A percentile compares a stretch with the other conserved stretches of the same genome.
Conservation (phyloP, 2,113 vertebrate genomes). For the Condylura cristata region DNA sequence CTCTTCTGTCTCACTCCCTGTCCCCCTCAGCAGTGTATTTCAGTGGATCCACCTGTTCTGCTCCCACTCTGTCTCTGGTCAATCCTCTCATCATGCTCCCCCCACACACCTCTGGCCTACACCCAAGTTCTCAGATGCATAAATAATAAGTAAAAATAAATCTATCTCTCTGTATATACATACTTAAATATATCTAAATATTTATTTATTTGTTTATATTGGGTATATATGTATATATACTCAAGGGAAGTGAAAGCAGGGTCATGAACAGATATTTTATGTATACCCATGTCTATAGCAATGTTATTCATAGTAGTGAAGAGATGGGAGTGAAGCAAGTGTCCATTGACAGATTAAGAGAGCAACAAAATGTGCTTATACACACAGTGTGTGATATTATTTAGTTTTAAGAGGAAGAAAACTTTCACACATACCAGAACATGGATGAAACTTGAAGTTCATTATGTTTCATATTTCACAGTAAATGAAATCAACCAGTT, state of each 20-base stretch:
- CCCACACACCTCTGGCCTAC: too few relatives aligned
- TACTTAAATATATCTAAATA: too few relatives aligned
- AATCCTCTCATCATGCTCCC: too few relatives aligned
- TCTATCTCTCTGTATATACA: too few relatives aligned
- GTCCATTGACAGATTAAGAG: background rate
- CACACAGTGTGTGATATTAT: background rate
- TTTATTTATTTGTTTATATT: too few relatives aligned
- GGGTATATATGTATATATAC: too few relatives aligned
- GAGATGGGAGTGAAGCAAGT: background rate
- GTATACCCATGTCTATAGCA: background rate
- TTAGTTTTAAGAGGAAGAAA: background rate
- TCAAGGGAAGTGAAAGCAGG: background rate
- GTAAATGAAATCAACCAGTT: background rate
- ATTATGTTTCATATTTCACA: background rate
- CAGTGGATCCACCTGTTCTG: too few relatives aligned
- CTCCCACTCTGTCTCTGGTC: too few relatives aligned
- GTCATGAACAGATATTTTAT: background rate
- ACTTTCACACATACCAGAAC: background rate
- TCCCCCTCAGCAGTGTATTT: too few relatives aligned
- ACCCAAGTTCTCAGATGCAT: too few relatives aligned
- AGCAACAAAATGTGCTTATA: background rate
- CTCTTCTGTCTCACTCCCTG: too few relatives aligned
- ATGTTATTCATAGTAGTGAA: background rate
- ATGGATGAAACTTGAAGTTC: background rate
- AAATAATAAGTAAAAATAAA: too few relatives aligned